phyloP scores from a whole-genome alignment of 2,113 vertebrate genomes.

The Hystrix brachyura region DNA sequence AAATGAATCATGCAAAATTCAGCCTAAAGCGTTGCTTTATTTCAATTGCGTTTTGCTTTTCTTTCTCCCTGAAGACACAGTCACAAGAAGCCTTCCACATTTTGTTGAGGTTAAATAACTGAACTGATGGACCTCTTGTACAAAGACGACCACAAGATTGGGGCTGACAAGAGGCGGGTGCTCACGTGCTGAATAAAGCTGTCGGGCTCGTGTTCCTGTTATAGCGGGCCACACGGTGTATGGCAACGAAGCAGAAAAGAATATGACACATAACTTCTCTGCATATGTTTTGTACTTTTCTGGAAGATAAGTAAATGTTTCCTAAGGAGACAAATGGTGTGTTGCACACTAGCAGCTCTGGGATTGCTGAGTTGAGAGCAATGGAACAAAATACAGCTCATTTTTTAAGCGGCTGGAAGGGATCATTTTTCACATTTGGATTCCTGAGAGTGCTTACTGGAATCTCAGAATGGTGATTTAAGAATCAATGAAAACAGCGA shows the following conservation, averaged over 20 bases:
- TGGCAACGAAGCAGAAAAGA: neutral
- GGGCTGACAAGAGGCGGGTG: neutral
- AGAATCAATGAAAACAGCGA: slow-evolving; percentile 2
- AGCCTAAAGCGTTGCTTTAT: neutral
- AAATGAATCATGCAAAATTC: neutral
- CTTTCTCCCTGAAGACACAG: neutral
- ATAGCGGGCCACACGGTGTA: too few relatives aligned
- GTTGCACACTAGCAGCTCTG: neutral
- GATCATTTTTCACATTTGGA: slow-evolving; percentile 33
- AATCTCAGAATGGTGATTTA: neutral
- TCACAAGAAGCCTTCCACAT: neutral
- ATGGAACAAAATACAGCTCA: neutral
- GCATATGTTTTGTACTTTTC: neutral
- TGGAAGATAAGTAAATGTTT: neutral
- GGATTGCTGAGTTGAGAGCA: neutral
- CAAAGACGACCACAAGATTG: neutral
- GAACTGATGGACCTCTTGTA: neutral
- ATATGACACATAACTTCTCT: neutral
- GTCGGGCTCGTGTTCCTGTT: neutral
- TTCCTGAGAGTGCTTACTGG: slow-evolving; percentile 30
- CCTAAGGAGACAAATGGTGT: neutral
- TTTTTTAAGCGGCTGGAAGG: slow-evolving; percentile 18
- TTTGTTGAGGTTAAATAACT: neutral
- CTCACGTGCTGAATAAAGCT: neutral
- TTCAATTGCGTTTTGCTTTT: neutral